A percentile compares a stretch with the other conserved stretches of the same genome.
phyloP scores from a whole-genome alignment of 53 echinoderm and acorn worm genomes.

The Paelopatides confundens region DNA sequence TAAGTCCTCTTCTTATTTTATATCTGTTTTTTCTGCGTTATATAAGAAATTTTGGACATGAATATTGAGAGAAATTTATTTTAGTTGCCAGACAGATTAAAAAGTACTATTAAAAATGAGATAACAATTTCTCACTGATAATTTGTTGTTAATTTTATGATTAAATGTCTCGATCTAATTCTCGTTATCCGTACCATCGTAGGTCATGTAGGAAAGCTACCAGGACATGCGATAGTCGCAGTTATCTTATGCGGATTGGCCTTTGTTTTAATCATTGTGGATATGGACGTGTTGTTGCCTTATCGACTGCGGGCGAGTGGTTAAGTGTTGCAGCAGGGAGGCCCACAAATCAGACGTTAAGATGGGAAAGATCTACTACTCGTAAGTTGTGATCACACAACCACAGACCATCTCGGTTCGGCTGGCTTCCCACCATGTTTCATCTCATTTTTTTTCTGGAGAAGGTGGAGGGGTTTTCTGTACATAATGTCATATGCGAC shows the following conservation, averaged over 20 bases:
- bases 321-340: conserved; percentile 68
- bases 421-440: background rate
- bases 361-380: background rate
- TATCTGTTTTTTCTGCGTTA: no score
- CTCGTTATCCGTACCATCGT: background rate
- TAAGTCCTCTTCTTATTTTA: no score
- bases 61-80: no score
- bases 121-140: no score
- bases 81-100: no score
- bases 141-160: no score
- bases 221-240: conserved; percentile 71
- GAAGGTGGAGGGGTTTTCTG: no score
- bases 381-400: conserved; percentile 37
- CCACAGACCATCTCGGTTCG: background rate
- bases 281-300: conserved; percentile 70
- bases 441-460: background rate
- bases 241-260: conserved; percentile 71
- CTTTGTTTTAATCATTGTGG: conserved; percentile 69
- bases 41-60: no score
- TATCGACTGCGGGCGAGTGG: conserved; percentile 79
- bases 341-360: conserved; percentile 35
- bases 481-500: no score
- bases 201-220: conserved; percentile 43
- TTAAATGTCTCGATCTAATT: conserved; percentile 13
- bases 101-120: no score